Base-by-base conservation (phyloP, 2,797 vertebrate species). In the Melanotaenia trifasciata region DNA sequence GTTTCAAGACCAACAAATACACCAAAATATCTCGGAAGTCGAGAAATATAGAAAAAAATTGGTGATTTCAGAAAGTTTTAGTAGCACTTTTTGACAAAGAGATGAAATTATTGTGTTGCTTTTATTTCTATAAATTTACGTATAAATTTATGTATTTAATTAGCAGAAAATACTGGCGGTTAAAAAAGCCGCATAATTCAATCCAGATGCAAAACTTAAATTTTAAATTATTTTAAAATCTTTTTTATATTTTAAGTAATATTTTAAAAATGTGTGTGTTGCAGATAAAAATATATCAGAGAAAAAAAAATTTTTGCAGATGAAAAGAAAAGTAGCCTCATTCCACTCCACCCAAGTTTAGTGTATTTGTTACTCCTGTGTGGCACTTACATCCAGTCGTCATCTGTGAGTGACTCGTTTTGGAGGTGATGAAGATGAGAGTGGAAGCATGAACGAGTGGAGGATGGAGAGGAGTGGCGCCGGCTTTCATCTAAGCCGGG, bases 401-500 rank as follows among this genome's bases (percentile, higher is more conserved):
- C 47, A 5, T 60, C 40, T 40, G 59, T 56, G 16, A 75, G 67
- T 6, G 33, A 71, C 70, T 75, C 4, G 28, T 58, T 83, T 81
- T 74, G 56, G 75, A 79, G 64, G 67, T 57, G 81, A 73, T 53
- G 76, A 85, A 74, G 83, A 69, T 66, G 58, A 78, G 58, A 81
- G 78, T 53, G 78, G 72, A 54, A 18, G 30, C 53, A 54, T 63
- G 64, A 56, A 70, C 58, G 72, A 72, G 83, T 78, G 43, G 81
- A 74, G 74, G 66, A 62, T 70, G 66, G 60, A 67, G 76, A 24
- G 56, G 68, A 87, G 82, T 59, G 76, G 83, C 8, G 53, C 56
- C 26, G 75, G 85, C 83, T 87, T 87, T 89, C 73, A 90, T 82
- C 68, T 32, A 12, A 70, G 67, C 61, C 58, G 26, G 81, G 59